Evolutionary conservation across 2,113 vertebrate genomes (phyloP).

Genomic region (Aspiorhynchus laticeps): DNA sequence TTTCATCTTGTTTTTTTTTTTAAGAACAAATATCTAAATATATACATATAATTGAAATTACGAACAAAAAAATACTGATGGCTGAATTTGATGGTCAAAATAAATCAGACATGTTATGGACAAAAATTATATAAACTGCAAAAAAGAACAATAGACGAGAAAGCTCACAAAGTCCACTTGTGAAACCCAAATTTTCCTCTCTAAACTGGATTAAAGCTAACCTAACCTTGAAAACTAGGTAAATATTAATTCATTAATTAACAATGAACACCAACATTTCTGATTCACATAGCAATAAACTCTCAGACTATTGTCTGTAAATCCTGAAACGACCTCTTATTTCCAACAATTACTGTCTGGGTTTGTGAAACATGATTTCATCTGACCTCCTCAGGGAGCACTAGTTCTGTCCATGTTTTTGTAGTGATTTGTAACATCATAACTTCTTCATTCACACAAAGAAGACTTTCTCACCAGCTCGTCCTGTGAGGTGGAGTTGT

Average conservation of each 20-base stretch:
- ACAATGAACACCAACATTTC: background rate
- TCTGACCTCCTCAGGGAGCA: background rate
- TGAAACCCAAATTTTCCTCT: background rate
- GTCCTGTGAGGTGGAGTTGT: constrained; percentile 53
- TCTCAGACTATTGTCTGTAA: background rate
- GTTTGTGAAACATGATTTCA: background rate
- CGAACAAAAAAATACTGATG: no score
- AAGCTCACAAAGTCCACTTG: background rate
- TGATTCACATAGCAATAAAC: background rate
- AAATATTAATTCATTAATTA: background rate
- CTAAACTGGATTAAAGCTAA: background rate
- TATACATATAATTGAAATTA: no score
- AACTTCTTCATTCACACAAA: background rate
- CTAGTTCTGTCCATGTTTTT: background rate
- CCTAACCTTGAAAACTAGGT: background rate
- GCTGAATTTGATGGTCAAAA: no score
- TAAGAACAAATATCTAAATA: no score
- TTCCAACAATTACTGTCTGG: background rate
- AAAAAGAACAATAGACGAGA: background rate
- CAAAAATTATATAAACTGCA: no score
- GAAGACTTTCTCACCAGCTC: constrained; percentile 54
- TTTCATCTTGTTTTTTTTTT: no score
- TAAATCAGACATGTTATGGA: no score
- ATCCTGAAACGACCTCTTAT: background rate
- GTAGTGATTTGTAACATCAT: background rate